These are phyloP conservation scores for Chaetodon trifasciatus DNA, from an alignment of 2,797 vertebrate species.

Conservation along the genomic window DNA sequence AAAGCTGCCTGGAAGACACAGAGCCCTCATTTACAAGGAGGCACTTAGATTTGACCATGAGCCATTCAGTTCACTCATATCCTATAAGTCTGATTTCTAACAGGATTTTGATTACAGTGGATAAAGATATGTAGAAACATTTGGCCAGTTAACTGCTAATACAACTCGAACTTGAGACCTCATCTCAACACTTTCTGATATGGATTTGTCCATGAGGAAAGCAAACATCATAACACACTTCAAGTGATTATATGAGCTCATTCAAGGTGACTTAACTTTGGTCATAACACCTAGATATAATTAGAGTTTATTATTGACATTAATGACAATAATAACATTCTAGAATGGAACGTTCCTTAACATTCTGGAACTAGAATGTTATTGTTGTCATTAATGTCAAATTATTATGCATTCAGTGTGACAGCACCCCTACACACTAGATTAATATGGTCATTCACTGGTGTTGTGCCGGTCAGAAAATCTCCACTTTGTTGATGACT, in stretches of 20 bases:
- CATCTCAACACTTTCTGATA: neutral
- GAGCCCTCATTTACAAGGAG: neutral
- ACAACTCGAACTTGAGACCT: neutral
- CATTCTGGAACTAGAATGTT: too few relatives aligned
- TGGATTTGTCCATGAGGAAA: neutral
- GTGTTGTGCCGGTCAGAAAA: too few relatives aligned
- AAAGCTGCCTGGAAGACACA: neutral
- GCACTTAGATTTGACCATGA: neutral
- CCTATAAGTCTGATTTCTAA: neutral
- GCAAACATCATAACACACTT: neutral
- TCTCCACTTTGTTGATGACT: too few relatives aligned
- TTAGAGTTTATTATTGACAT: too few relatives aligned
- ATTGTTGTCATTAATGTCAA: neutral
- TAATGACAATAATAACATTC: too few relatives aligned
- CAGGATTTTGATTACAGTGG: neutral
- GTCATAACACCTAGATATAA: neutral
- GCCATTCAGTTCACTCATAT: neutral
- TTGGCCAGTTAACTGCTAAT: neutral
- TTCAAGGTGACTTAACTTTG: neutral
- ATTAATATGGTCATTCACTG: too few relatives aligned
- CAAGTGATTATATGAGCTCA: neutral
- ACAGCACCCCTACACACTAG: too few relatives aligned
- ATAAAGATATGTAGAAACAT: neutral
- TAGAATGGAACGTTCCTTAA: too few relatives aligned
- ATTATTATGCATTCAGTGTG: too few relatives aligned